Base-by-base conservation (phyloP, 2,888 invertebrate species). In the Clivina fossor region DNA sequence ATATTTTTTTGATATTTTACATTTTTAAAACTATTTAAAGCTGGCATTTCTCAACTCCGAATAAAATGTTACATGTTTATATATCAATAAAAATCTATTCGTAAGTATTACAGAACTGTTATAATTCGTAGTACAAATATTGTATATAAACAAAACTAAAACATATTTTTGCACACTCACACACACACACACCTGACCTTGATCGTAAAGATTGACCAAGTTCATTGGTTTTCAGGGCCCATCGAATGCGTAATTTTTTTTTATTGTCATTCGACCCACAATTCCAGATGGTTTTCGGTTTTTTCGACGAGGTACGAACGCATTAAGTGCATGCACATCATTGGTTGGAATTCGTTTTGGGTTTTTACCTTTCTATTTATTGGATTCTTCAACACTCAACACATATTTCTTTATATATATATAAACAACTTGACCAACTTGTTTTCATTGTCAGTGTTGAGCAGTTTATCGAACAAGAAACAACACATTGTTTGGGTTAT, bases 331-430 rank as follows among this genome's bases (percentile, higher is more conserved):
- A n/a, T n/a, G n/a, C n/a, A 4, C 26, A 26, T 37, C 37, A 37
- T 33, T 48, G 48, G 48, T 35, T 37, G 20, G 48, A 40, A 48
- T 48, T 37, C 24, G 22, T 24, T 32, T 16, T 13, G 43, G 26
- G n/a, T n/a, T 33, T 20, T 19, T 47, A 13, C 33, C 33, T 33
- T 47, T 33, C 47, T 33, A 20, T 47, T 47, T 47, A 20, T 18
- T 33, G 15, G 15, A 22, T 30, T 30, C 46, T 30, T 20, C 40
- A 40, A n/a, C n/a, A n/a, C n/a, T n/a, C n/a, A n/a, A n/a, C n/a
- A n/a, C n/a, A n/a, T n/a, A n/a, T 40, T 40, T 22, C 40, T n/a
- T n/a, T n/a, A n/a, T n/a, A n/a, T n/a, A n/a, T 19, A 18, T 19
- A 40, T 40, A 40, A 38, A 40, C 7, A 11, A 11, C n/a, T 7